Percentiles rank a stretch among this genome's conserved stretches.
phyloP scores from a whole-genome alignment of 2,113 vertebrate genomes.

The Trematocara variabile region DNA sequence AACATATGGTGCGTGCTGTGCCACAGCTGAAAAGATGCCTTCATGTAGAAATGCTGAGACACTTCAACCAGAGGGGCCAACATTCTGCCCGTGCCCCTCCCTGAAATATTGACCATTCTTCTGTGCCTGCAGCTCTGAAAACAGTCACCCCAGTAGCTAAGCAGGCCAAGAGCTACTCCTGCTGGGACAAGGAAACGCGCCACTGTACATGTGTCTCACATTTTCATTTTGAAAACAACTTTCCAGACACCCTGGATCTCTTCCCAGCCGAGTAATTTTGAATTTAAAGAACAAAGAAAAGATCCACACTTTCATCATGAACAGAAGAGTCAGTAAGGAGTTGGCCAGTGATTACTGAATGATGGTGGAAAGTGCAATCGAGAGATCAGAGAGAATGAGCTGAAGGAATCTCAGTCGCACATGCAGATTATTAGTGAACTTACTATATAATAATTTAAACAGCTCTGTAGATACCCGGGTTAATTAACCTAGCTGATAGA shows the following conservation, averaged over 20 bases:
- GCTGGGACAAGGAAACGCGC: conserved; percentile 17
- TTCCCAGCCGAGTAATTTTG: conserved; percentile 34
- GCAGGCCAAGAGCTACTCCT: background rate
- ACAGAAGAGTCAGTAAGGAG: background rate
- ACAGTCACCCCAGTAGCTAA: background rate
- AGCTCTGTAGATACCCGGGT: background rate
- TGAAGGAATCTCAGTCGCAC: background rate
- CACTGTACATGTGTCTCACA: conserved; percentile 16
- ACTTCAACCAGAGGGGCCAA: conserved; percentile 51
- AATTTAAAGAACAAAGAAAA: background rate
- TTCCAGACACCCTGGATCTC: conserved; percentile 50
- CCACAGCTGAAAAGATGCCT: conserved; percentile 38
- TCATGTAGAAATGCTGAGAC: conserved; percentile 20
- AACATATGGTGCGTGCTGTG: conserved; percentile 21
- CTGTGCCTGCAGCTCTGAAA: background rate
- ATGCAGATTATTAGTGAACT: background rate
- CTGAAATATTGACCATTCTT: conserved; percentile 16
- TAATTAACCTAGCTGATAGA: background rate
- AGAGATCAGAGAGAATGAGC: background rate
- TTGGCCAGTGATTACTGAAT: background rate
- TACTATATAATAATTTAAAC: background rate
- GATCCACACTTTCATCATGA: background rate
- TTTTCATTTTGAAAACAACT: conserved; percentile 44
- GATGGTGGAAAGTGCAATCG: background rate
- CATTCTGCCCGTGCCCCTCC: background rate